Conservation (phyloP, 2,113 vertebrate species). For the Columba livia region DNA sequence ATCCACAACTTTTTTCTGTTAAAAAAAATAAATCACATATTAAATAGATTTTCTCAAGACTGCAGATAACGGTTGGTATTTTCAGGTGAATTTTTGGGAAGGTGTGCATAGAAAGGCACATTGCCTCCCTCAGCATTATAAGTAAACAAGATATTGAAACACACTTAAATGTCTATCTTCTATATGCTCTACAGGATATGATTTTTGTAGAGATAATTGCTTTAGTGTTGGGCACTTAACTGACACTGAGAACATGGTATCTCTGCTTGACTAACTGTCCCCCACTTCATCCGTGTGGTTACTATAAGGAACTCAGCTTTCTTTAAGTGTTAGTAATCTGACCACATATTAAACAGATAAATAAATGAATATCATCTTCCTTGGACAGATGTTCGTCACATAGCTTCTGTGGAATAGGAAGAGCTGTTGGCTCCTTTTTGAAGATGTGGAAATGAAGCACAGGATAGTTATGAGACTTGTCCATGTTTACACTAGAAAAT, state of each 20-base stretch:
- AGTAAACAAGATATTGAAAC: neutral
- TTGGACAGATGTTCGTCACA: neutral
- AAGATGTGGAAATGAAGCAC: neutral
- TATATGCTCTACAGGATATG: neutral
- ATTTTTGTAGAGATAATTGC: neutral
- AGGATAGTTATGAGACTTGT: neutral
- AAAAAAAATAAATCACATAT: neutral
- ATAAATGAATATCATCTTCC: neutral
- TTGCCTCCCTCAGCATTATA: neutral
- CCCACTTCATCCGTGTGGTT: neutral
- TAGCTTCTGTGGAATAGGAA: neutral
- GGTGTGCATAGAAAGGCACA: neutral
- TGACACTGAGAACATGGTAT: neutral
- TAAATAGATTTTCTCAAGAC: neutral
- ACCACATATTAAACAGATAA: neutral
- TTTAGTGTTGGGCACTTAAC: neutral
- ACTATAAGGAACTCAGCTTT: neutral
- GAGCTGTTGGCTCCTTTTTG: neutral
- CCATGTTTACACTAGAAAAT: neutral
- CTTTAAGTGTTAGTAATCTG: neutral
- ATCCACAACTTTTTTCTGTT: neutral
- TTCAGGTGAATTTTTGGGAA: neutral
- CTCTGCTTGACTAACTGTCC: neutral
- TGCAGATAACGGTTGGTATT: neutral
- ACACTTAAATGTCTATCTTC: neutral